phyloP scores from a whole-genome alignment of 2,113 vertebrate genomes.

The Epinephelus fuscoguttatus region DNA sequence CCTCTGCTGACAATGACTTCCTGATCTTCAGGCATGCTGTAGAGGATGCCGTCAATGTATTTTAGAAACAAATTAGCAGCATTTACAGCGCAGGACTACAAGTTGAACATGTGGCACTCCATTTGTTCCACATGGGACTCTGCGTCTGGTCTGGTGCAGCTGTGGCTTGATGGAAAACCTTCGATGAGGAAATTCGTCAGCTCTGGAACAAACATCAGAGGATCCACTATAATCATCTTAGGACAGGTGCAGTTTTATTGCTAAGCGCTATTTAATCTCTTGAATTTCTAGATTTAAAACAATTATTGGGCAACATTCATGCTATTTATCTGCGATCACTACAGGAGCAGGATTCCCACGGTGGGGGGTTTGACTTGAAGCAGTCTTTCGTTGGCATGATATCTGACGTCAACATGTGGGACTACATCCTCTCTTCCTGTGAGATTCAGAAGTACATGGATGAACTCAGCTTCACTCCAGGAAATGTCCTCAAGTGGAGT shows the following conservation, averaged over 20 bases:
- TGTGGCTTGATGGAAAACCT: constrained; percentile 70
- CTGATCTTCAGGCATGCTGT: neutral
- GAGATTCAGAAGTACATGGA: constrained; percentile 59
- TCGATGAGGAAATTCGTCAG: neutral
- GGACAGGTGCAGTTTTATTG: constrained; percentile 67
- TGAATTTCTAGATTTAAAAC: neutral
- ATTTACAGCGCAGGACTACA: constrained; percentile 1
- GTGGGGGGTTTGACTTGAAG: constrained; percentile 53
- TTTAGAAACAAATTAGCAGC: rapidly evolving
- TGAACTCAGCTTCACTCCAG: constrained; percentile 62
- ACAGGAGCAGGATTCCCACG: constrained; percentile 71
- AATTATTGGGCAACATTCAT: neutral
- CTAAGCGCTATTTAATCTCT: neutral
- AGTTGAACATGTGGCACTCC: constrained; percentile 69
- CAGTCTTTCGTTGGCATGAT: constrained; percentile 72
- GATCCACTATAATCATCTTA: constrained; percentile 41
- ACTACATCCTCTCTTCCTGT: constrained; percentile 65
- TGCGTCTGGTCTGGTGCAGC: constrained; percentile 53
- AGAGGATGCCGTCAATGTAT: rapidly evolving
- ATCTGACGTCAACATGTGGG: constrained; percentile 75
- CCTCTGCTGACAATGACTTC: neutral
- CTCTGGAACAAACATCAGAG: constrained; percentile 22
- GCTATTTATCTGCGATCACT: neutral
- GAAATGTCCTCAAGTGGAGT: constrained; percentile 77
- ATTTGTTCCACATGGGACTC: constrained; percentile 75